phyloP scores from a whole-genome alignment of 2,113 vertebrate genomes.

The Azemiops feae region DNA sequence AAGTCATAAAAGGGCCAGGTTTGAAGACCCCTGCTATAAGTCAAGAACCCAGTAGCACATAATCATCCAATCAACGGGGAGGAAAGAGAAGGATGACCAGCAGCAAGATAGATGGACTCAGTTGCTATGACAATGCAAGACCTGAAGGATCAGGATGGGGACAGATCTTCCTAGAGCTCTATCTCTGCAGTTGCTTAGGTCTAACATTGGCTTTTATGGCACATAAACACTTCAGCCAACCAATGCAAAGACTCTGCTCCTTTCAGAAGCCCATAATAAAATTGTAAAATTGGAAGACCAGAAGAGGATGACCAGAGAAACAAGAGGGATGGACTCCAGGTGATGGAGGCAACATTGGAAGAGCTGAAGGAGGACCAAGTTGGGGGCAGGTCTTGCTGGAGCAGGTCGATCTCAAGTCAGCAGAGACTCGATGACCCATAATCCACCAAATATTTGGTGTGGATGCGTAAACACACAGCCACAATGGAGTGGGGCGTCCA shows the following conservation, averaged over 20 bases:
- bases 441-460: not conserved
- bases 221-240: not conserved
- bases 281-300: not conserved
- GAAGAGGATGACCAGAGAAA: not conserved
- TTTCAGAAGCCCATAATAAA: not conserved
- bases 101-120: not conserved
- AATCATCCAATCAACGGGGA: not conserved
- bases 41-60: no score
- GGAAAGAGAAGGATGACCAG: not conserved
- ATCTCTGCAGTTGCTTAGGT: not conserved
- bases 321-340: not conserved
- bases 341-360: not conserved
- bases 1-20: no score
- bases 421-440: not conserved
- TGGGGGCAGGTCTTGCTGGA: not conserved
- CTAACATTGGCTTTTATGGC: not conserved
- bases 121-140: not conserved
- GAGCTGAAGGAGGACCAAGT: not conserved
- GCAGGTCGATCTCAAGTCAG: not conserved
- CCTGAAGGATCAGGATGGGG: not conserved
- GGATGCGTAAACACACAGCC: not conserved
- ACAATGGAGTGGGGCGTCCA: not conserved
- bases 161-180: not conserved
- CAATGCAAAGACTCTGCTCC: not conserved
- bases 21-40: no score